Percentiles rank a stretch among this genome's conserved stretches.
These are phyloP conservation scores for Chlorodrepanis virens DNA, from an alignment of 2,113 vertebrate genomes.

Conservation along the genomic window DNA sequence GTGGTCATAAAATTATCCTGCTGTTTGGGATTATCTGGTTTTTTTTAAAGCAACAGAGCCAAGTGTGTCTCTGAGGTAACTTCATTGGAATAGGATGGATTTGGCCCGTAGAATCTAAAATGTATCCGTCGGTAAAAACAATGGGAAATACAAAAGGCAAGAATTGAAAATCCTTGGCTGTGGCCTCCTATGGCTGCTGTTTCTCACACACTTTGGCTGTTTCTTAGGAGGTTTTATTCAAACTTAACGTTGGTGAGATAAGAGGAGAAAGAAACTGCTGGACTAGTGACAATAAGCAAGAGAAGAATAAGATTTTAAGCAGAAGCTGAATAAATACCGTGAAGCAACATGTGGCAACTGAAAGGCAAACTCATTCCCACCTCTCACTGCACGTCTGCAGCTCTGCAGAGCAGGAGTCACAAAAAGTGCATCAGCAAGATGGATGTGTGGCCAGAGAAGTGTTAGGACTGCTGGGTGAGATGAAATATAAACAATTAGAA, in stretches of 20 bases:
- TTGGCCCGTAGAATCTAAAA: conserved; percentile 13
- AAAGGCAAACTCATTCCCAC: background rate
- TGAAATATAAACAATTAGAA: background rate
- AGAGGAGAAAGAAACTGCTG: conserved; percentile 34
- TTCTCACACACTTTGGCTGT: background rate
- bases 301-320: background rate
- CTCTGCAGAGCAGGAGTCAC: background rate
- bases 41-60: conserved; percentile 55
- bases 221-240: conserved; percentile 37
- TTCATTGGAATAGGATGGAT: conserved; percentile 42
- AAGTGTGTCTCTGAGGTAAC: conserved; percentile 59
- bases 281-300: background rate
- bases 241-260: conserved; percentile 15
- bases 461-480: background rate
- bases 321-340: background rate
- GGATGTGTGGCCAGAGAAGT: background rate
- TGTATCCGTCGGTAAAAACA: conserved; percentile 13
- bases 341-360: background rate
- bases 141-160: conserved; percentile 5
- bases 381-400: background rate
- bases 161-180: conserved; percentile 4
- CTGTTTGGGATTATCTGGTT: conserved; percentile 55
- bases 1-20: conserved; percentile 77
- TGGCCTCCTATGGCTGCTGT: background rate
- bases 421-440: background rate